Base-by-base conservation (phyloP, 2,888 invertebrate species). In the Athalia circularis region DNA sequence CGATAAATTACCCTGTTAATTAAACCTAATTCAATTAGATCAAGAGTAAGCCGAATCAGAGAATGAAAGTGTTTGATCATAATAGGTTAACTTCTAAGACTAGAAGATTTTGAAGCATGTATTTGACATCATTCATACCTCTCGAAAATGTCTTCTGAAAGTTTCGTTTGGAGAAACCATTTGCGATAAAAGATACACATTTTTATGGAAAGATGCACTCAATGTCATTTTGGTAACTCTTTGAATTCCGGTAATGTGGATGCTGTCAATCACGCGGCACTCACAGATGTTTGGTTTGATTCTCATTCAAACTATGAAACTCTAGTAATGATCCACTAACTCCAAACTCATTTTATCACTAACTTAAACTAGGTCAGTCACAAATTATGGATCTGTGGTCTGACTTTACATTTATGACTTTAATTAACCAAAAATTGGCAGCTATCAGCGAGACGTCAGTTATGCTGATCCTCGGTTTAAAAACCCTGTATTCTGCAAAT, bases 131-230 rank as follows among this genome's bases (percentile, higher is more conserved):
- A 54, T 65, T 47, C 67, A 50, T 81, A 86, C 86, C 82, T 86
- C 84, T 52, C 82, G 83, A 77, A 89, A 89, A 74, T 84, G 76
- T 80, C 85, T 86, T 48, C 86, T 84, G 57, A 89, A 89, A 5
- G 88, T 87, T 72, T 86, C 85, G 59, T 80, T 85, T 4, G 89
- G 87, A 48, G 84, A 78, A 15, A 87, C 82, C 11, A 83, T 77
- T 83, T 88, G 84, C 4, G 86, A 84, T 6, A 90, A 82, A n/a
- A 89, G 79, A 57, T 80, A 79, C 5, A 89, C 84, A 84, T 89
- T 89, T 79, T 84, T 85, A 79, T 89, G 81, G 79, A 90, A 88
- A 50, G 83, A 82, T 43, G 82, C 81, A 8, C 83, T 84, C 62
- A 84, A 72, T 75, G 75, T 48, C 75, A 75, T 75, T 9, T 6